Conservation (phyloP, 1,140 invertebrate species). For the Tribolium madens region DNA sequence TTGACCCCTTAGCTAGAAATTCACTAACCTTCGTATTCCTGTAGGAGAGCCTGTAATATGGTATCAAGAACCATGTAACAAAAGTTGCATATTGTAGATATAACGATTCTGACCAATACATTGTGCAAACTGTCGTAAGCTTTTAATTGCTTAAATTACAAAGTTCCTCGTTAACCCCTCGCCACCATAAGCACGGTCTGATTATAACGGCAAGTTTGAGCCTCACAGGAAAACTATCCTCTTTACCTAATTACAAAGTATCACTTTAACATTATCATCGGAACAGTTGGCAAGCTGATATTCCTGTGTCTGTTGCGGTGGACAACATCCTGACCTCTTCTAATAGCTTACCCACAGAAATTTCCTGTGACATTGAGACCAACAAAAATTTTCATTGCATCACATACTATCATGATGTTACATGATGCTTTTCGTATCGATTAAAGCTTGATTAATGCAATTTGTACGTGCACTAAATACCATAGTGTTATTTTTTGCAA, state of each 20-base stretch:
- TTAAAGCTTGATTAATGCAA: background rate
- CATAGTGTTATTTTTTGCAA: background rate
- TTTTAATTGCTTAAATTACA: slow-evolving; percentile 39
- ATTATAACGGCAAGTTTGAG: slow-evolving; percentile 35
- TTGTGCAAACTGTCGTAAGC: slow-evolving; percentile 35
- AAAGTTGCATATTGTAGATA: slow-evolving; percentile 3
- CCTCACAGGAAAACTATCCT: slow-evolving; percentile 34
- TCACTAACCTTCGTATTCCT: background rate
- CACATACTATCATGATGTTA: background rate
- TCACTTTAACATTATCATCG: slow-evolving; percentile 38
- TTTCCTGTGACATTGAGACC: background rate
- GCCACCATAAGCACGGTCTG: slow-evolving; percentile 24
- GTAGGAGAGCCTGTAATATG: background rate
- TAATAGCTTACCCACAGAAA: slow-evolving; percentile 26
- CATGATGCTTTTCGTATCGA: background rate
- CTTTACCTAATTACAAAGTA: slow-evolving; percentile 36
- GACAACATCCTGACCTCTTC: slow-evolving; percentile 16
- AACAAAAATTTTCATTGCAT: slow-evolving; percentile 15
- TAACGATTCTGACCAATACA: slow-evolving; percentile 26
- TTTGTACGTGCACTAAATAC: background rate
- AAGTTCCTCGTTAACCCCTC: slow-evolving; percentile 35
- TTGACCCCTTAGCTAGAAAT: background rate
- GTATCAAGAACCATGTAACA: slow-evolving; percentile 1
- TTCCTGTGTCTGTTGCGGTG: slow-evolving; percentile 26
- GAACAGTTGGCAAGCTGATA: slow-evolving; percentile 37